phyloP scores from a whole-genome alignment of 2,888 invertebrate species.

The Cephus spinipes region DNA sequence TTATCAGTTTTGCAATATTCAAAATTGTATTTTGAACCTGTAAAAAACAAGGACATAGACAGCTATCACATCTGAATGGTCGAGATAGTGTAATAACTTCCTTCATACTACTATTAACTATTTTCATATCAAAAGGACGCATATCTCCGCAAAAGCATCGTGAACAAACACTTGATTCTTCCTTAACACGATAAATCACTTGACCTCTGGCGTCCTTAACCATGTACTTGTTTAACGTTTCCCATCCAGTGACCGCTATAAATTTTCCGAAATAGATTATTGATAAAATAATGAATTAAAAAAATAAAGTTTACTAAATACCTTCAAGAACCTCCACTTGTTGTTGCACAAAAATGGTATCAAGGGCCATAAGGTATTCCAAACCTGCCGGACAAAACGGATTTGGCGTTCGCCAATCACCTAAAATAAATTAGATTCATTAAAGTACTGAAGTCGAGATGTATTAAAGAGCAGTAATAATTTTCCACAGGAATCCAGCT shows the following conservation, averaged over 20 bases:
- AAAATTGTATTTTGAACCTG: constrained; percentile 67
- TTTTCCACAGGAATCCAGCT: too few species aligned
- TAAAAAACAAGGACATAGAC: constrained; percentile 89
- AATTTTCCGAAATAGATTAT: constrained; percentile 26
- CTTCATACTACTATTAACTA: constrained; percentile 83
- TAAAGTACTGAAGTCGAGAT: too few species aligned
- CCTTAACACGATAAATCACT: constrained; percentile 83
- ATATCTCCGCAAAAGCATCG: constrained; percentile 86
- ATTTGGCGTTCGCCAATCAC: constrained; percentile 80
- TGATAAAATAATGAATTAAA: constrained; percentile 1
- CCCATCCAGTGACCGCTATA: constrained; percentile 85
- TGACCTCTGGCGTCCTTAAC: constrained; percentile 84
- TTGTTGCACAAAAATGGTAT: constrained; percentile 84
- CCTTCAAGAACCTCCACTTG: constrained; percentile 83
- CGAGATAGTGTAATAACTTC: constrained; percentile 90
- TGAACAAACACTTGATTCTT: constrained; percentile 87
- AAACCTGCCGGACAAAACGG: constrained; percentile 87
- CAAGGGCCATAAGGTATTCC: constrained; percentile 91
- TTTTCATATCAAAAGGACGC: constrained; percentile 89
- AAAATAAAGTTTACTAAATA: constrained; percentile 36
- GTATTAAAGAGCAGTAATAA: too few species aligned
- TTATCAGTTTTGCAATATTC: too few species aligned
- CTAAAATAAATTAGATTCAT: constrained; percentile 66
- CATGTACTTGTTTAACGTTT: constrained; percentile 90
- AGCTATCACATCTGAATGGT: constrained; percentile 84